phyloP scores from a whole-genome alignment of 2,888 invertebrate species.

The Tuberolachnus salignus region DNA sequence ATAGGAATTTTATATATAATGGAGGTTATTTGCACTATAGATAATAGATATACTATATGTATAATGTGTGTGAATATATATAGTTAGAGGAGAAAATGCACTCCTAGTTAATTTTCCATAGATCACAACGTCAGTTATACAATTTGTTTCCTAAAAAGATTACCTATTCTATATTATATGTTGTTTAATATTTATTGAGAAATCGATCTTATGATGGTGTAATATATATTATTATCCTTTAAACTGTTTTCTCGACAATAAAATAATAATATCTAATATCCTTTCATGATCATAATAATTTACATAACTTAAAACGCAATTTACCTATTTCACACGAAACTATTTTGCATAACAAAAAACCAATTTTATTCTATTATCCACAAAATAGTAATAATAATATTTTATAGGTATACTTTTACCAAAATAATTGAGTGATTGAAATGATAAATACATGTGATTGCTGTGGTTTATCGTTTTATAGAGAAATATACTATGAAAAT shows the following conservation, averaged over 20 bases:
- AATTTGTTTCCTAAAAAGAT: not conserved
- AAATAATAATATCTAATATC: not conserved
- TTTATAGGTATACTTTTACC: not conserved
- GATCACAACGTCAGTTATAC: not conserved
- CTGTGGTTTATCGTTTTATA: too few relatives aligned
- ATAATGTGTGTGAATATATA: too few relatives aligned
- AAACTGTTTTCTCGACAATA: not conserved
- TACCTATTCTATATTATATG: not conserved
- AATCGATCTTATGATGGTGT: slow-evolving; percentile 2
- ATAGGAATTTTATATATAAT: too few relatives aligned
- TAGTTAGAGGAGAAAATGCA: not conserved
- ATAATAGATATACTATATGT: too few relatives aligned
- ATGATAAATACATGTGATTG: too few relatives aligned
- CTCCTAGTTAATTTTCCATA: not conserved
- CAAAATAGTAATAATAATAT: not conserved
- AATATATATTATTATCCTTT: not conserved
- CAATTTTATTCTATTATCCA: not conserved
- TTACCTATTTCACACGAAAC: not conserved
- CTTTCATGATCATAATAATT: slow-evolving; percentile 20
- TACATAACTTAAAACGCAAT: slow-evolving; percentile 16
- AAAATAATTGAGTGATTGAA: too few relatives aligned
- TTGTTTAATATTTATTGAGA: slow-evolving; percentile 37
- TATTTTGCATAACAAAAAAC: slow-evolving; percentile 12
- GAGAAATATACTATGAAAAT: too few relatives aligned
- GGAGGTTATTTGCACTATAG: too few relatives aligned